Evolutionary conservation across 2,888 invertebrate genomes (phyloP).

Genomic region (Spilosoma lubricipeda): DNA sequence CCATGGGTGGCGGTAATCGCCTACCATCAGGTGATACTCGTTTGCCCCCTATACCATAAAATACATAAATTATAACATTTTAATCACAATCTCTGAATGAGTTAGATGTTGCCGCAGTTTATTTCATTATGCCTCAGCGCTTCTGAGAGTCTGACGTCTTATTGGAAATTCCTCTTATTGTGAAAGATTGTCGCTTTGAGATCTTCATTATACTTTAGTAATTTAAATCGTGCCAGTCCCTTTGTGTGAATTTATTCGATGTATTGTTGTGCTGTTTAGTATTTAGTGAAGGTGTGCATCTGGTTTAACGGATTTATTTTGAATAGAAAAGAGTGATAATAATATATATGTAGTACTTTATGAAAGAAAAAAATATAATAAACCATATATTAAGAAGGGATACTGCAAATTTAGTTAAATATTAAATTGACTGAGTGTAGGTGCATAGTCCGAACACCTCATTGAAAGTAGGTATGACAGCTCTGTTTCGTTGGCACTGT

Average conservation of each 20-base stretch:
- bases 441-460: too few relatives aligned
- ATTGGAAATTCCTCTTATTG: slow-evolving; percentile 53
- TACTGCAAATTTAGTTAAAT: too few relatives aligned
- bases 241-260: slow-evolving; percentile 26
- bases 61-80: too few relatives aligned
- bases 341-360: too few relatives aligned
- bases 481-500: too few relatives aligned
- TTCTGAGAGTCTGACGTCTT: slow-evolving; percentile 26
- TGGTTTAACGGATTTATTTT: not conserved
- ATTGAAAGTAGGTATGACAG: too few relatives aligned
- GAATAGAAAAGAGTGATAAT: not conserved
- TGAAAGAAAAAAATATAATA: too few relatives aligned
- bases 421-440: too few relatives aligned
- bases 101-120: slow-evolving; percentile 25
- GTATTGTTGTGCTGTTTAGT: slow-evolving; percentile 18
- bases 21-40: too few relatives aligned
- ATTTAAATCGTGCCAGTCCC: slow-evolving; percentile 34
- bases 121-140: slow-evolving; percentile 44
- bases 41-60: too few relatives aligned
- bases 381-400: too few relatives aligned
- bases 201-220: slow-evolving; percentile 47
- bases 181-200: slow-evolving; percentile 40
- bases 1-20: too few relatives aligned
- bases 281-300: slow-evolving; percentile 18
- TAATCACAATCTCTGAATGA: slow-evolving; percentile 12